Evolutionary conservation across 1,140 invertebrate genomes (phyloP), one percentile per base, ranked within the genome.

Genomic region (Teleopsis dalmanni): DNA sequence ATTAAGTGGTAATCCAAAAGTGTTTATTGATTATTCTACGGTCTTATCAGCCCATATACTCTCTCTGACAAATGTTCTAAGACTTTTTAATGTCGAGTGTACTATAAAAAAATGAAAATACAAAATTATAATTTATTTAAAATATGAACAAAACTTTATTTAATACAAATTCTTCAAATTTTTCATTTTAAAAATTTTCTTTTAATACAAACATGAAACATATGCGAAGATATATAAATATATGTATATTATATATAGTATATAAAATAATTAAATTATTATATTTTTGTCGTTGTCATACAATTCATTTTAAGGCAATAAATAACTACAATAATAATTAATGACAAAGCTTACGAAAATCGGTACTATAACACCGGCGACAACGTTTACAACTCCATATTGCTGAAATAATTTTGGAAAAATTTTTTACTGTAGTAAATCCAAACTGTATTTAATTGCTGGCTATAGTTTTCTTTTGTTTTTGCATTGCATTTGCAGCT

Each of bases 321-420:
- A 18, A 31, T 43, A 43, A 31, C 41, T 43, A 54, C 41, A 56
- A 23, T 57, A 56, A 54, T 62, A 62, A 58, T 62, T 62, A 47
- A 62, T 49, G 56, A 57, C 22, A 57, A 62, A 51, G 54, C 60
- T 62, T 48, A 58, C 60, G 47, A 62, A 51, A 53, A 62, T 54
- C 49, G 54, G 56, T 51, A 56, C 58, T 61, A 56, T 14, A 46
- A 62, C 51, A 51, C 57, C 59, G 51, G 50, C 45, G 47, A 53
- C 51, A 55, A 59, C 52, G 56, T 51, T 50, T 51, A 60, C 57
- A 58, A 50, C 51, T 41, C 60, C 55, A 53, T 51, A 57, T 60
- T 62, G 60, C 41, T 29, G 31, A 43, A 8, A 43, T 10, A 14
- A n/a, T 7, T 43, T 19, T 11, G 18, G 26, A 31, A 43, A 43